Evolutionary conservation across 37 sponge, comb jelly and placozoan species (phyloP), one percentile per base, ranked within the genome.

Genomic region (Oscarella lobularis): DNA sequence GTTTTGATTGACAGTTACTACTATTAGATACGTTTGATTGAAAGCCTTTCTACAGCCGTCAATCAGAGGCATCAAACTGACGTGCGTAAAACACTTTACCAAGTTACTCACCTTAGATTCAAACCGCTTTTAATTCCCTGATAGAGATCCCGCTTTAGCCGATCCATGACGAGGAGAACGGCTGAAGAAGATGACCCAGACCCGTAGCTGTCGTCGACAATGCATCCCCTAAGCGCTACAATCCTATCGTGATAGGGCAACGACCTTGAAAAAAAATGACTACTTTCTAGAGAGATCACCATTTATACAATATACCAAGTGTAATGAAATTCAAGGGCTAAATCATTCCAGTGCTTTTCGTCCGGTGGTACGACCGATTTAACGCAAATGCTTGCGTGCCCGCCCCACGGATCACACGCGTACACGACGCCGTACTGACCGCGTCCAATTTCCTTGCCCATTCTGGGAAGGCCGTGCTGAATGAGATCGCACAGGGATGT

Each of bases 371-470:
- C 88, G 1, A 97, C 91, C 39, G 89, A 86, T 76, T 97, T 97
- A 33, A 97, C 89, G 60, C 91, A 90, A 2, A 87, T 78, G 0
- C 85, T 87, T 0, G 86, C 87, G 48, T 93, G 85, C 2, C 91
- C 91, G 1, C 90, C 98, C 98, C 98, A 97, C 79, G 85, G 86
- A 27, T 86, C 79, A 82, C 91, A 90, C 66, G 90, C 77, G 70
- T 89, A 97, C 77, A 97, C 98, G 27, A 97, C 94, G 2, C 98
- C 98, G 78, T 93, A 97, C 80, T 97, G 98, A 36, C 98, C 98
- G 6, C 98, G 80, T 40, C 98, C 98, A 41, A 93, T 70, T 67
- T 95, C 96, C 36, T 82, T 75, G 33, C 85, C 78, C 67, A 84
- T 85, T 54, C 80, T 80, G 3, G 98, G 96, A 2, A 92, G 75